Conservation (phyloP, 2,113 vertebrate genomes). For the Felis chaus region DNA sequence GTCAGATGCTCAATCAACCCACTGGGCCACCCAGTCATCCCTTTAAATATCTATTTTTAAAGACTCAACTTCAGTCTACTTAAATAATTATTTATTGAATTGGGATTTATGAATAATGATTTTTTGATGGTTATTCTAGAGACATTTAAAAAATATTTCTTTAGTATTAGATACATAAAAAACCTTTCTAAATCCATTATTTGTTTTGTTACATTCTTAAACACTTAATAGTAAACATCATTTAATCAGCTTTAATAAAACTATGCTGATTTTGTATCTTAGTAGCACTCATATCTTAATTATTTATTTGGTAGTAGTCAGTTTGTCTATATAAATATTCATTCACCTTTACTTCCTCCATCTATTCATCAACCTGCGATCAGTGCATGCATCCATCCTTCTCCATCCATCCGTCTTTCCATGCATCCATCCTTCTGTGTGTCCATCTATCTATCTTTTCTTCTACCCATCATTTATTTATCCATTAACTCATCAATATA, state of each 20-base stretch:
- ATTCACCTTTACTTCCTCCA: neutral
- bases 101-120: neutral
- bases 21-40: no score
- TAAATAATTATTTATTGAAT: neutral
- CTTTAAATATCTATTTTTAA: neutral
- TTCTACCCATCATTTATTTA: neutral
- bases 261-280: neutral
- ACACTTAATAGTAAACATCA: neutral
- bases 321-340: neutral
- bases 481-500: neutral
- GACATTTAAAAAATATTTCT: neutral
- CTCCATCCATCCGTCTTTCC: neutral
- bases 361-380: neutral
- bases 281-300: neutral
- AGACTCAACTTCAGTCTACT: neutral
- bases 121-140: conserved; percentile 31
- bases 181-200: neutral
- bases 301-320: neutral
- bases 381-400: neutral
- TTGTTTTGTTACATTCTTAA: neutral
- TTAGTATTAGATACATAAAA: neutral
- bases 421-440: neutral
- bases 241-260: neutral
- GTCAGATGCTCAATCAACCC: no score
- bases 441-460: neutral